Evolutionary conservation across 2,113 vertebrate species (phyloP), one percentile per base, ranked within the genome.

Genomic region (Ochotona curzoniae): DNA sequence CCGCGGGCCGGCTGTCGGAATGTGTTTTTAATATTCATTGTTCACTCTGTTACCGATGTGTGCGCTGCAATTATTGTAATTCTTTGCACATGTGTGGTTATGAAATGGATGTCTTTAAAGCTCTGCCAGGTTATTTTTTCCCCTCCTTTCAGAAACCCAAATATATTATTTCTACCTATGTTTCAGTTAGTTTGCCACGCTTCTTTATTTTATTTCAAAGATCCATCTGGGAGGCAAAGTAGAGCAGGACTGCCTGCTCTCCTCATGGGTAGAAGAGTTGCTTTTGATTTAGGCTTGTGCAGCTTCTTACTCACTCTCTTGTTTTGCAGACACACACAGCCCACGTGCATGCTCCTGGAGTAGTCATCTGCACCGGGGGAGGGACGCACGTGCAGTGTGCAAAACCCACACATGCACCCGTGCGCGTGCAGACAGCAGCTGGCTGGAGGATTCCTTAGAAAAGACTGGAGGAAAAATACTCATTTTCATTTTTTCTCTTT

Each of bases 11-110:
- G 96, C 84, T 94, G 94, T 95, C 96, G 95, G 97, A 98, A 97
- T 97, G 97, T 98, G 97, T 94, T 98, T 98, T 97, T 97, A 98
- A 98, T 98, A 98, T 97, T 98, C 96, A 97, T 98, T 98, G 96
- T 98, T 98, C 97, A 74, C 74, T 98, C 95, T 92, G 96, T 97
- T 98, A 97, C 95, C 93, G 96, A 98, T 98, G 97, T 98, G 97
- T 95, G 95, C 95, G 93, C 96, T 91, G 75, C 95, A 98, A 98
- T 98, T 98, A 98, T 83, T 97, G 70, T 98, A 98, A 98, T 98
- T 97, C 51, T 97, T 98, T 98, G 95, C 98, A 98, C 93, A 98
- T 98, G 98, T 98, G 94, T 95, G 97, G 93, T 98, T 98, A 98
- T 97, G 96, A 98, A 98, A 98, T 96, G 74, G 91, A 63, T 91